Conservation (phyloP, 1,140 invertebrate species). For the Diorhabda sublineata region DNA sequence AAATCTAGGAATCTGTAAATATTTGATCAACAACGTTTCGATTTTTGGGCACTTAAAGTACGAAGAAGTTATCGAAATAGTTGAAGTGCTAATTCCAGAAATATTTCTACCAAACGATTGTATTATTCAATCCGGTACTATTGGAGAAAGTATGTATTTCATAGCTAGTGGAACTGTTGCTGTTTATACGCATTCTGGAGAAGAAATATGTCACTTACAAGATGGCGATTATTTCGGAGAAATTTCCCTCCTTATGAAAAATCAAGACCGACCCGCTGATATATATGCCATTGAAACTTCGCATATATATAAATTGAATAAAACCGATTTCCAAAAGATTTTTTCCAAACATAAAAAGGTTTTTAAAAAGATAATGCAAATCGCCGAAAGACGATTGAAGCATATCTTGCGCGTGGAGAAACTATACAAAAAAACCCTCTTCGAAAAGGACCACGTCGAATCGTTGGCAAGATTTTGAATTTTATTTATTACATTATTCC, state of each 20-base stretch:
- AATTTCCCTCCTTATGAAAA: constrained; percentile 50
- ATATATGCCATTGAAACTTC: constrained; percentile 56
- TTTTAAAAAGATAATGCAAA: background rate
- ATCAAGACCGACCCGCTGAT: constrained; percentile 49
- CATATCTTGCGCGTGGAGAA: background rate
- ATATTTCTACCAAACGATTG: constrained; percentile 38
- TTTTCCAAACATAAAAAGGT: constrained; percentile 17
- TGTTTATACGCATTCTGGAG: constrained; percentile 55
- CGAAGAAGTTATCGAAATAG: constrained; percentile 28
- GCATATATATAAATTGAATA: constrained; percentile 51
- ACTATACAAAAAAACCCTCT: background rate
- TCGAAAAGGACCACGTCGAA: constrained; percentile 3
- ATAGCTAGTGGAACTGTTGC: constrained; percentile 55
- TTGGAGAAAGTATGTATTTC: constrained; percentile 60
- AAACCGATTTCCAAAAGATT: constrained; percentile 46
- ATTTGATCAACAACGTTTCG: constrained; percentile 33
- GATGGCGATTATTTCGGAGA: constrained; percentile 42
- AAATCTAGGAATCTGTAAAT: constrained; percentile 33
- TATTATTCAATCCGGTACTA: constrained; percentile 53
- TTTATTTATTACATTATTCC: no score
- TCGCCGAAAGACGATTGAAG: background rate
- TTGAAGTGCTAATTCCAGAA: constrained; percentile 32
- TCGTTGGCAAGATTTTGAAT: no score
- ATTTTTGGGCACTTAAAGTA: constrained; percentile 32
- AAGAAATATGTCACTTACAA: constrained; percentile 47